phyloP scores from a whole-genome alignment of 2,113 vertebrate genomes.

The Arothron firmamentum region DNA sequence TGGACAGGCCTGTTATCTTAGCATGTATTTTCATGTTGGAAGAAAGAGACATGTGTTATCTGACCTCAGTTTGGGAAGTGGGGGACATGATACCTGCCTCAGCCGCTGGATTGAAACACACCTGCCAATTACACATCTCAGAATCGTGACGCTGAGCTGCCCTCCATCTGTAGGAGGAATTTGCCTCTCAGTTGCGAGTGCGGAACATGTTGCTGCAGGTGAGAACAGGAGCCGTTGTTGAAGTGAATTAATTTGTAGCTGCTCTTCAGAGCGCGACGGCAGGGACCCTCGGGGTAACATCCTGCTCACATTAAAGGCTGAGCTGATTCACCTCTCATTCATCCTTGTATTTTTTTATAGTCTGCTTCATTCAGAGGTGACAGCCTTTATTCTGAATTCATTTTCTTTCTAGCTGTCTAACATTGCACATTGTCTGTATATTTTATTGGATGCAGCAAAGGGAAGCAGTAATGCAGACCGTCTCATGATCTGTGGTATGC shows the following conservation, averaged over 20 bases:
- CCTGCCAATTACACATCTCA: conserved; percentile 56
- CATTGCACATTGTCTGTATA: conserved; percentile 17
- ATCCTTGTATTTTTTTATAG: conserved; percentile 15
- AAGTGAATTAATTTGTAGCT: conserved; percentile 64
- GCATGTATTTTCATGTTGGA: conserved; percentile 48
- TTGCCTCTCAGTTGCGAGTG: conserved; percentile 46
- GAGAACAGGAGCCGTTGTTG: conserved; percentile 56
- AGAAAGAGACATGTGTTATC: conserved; percentile 23
- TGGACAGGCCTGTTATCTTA: conserved; percentile 36
- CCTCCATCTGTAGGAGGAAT: conserved; percentile 62
- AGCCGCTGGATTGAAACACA: conserved; percentile 40
- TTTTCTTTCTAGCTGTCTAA: conserved; percentile 1
- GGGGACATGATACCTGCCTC: conserved; percentile 29
- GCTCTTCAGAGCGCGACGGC: conserved; percentile 26
- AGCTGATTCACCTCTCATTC: conserved; percentile 30
- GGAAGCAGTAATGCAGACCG: conserved; percentile 50
- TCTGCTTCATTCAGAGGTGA: conserved; percentile 21
- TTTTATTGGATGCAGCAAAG: conserved; percentile 14
- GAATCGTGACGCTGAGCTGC: conserved; percentile 38
- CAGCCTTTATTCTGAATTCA: conserved; percentile 2
- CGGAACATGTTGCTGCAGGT: conserved; percentile 68
- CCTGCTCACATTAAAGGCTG: conserved; percentile 19
- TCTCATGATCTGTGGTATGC: conserved; percentile 60
- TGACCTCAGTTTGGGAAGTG: background rate
- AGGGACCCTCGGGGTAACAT: conserved; percentile 5